These are phyloP conservation scores for Schizothorax lantsangensis DNA, from an alignment of 2,797 vertebrate species.

Conservation along the genomic window DNA sequence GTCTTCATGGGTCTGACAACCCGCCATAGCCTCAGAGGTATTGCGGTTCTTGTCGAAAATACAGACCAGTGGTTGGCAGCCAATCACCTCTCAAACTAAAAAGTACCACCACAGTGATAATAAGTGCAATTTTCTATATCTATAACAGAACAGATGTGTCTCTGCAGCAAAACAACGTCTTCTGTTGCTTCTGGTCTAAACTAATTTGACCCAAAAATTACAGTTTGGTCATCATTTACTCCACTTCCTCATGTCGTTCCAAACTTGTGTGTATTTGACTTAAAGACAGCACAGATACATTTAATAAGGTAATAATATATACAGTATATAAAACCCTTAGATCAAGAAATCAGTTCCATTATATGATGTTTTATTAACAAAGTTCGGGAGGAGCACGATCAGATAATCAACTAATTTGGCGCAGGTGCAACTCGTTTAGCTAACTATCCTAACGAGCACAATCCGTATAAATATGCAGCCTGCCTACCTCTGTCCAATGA, in stretches of 20 bases:
- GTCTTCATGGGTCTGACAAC: not conserved
- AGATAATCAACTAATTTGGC: too few relatives aligned
- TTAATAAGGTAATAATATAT: too few relatives aligned
- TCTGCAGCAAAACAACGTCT: not conserved
- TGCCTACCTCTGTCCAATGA: too few relatives aligned
- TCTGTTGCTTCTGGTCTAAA: not conserved
- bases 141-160: not conserved
- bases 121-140: not conserved
- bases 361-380: too few relatives aligned
- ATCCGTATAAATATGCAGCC: too few relatives aligned
- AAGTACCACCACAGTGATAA: not conserved
- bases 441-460: too few relatives aligned
- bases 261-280: too few relatives aligned
- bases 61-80: not conserved
- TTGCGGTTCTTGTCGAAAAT: constrained; percentile 1
- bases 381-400: too few relatives aligned
- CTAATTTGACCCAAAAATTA: not conserved
- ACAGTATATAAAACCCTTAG: too few relatives aligned
- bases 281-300: too few relatives aligned
- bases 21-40: not conserved
- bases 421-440: too few relatives aligned
- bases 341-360: too few relatives aligned
- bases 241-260: not conserved
- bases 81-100: not conserved
- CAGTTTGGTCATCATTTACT: not conserved